Evolutionary conservation across 2,113 vertebrate genomes (phyloP).

Genomic region (Scomber japonicus): DNA sequence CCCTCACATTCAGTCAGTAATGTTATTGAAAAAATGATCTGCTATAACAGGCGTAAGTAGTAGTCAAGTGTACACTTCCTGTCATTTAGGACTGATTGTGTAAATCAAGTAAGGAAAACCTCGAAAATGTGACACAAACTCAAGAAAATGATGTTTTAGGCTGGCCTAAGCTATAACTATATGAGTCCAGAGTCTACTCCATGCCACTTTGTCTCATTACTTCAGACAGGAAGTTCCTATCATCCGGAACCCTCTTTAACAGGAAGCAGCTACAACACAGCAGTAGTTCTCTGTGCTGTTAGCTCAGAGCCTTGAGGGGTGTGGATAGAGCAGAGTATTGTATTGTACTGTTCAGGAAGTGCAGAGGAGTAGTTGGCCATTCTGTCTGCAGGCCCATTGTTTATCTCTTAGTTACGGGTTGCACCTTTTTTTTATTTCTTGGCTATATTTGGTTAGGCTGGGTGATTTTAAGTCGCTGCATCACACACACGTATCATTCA

Average conservation of each 20-base stretch:
- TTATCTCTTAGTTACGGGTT: slow-evolving; percentile 63
- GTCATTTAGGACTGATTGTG: too few species aligned
- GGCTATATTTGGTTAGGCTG: slow-evolving; percentile 70
- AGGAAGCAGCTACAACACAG: slow-evolving; percentile 77
- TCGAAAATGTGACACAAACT: background rate
- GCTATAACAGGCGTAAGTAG: background rate
- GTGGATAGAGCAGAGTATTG: slow-evolving; percentile 58
- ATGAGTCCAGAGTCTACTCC: slow-evolving; percentile 21
- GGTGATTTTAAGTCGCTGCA: slow-evolving; percentile 52
- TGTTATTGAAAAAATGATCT: background rate
- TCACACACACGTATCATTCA: slow-evolving; percentile 23
- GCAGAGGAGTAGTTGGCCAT: slow-evolving; percentile 66
- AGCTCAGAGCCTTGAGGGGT: slow-evolving; percentile 58
- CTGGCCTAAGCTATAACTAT: background rate
- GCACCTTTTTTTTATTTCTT: slow-evolving; percentile 42
- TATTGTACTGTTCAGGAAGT: slow-evolving; percentile 83
- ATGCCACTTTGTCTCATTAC: slow-evolving; percentile 36
- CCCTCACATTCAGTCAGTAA: background rate
- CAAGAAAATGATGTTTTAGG: background rate
- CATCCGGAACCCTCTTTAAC: slow-evolving; percentile 56
- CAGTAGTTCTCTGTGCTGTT: slow-evolving; percentile 53
- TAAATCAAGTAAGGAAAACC: too few species aligned
- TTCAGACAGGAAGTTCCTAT: slow-evolving; percentile 80
- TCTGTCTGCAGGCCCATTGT: slow-evolving; percentile 76
- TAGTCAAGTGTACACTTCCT: background rate